phyloP scores from a whole-genome alignment of 1,140 invertebrate species.

The Drosophila sp. region DNA sequence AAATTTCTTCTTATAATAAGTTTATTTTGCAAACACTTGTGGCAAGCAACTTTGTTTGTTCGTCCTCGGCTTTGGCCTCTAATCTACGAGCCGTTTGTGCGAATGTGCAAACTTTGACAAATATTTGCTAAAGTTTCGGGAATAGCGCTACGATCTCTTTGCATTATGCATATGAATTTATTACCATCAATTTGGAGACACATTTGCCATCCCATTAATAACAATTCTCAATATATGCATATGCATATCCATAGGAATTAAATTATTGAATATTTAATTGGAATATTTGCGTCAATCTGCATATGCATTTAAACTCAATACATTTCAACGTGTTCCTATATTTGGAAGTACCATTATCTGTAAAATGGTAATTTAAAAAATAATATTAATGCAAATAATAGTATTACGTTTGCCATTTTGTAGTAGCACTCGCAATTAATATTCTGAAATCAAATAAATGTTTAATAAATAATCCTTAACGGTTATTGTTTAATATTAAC shows the following conservation, averaged over 20 bases:
- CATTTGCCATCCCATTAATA: constrained; percentile 73
- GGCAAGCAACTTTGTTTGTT: constrained; percentile 83
- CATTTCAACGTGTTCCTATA: background rate
- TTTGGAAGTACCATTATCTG: background rate
- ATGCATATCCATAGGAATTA: background rate
- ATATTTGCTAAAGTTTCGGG: constrained; percentile 77
- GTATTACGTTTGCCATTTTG: too few relatives aligned
- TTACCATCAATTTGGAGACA: constrained; percentile 67
- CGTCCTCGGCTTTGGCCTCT: constrained; percentile 71
- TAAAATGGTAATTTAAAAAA: background rate
- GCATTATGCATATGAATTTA: constrained; percentile 81
- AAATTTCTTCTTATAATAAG: constrained; percentile 84
- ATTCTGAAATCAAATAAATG: background rate
- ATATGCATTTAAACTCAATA: background rate
- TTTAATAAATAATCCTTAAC: constrained; percentile 5
- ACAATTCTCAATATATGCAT: constrained; percentile 21
- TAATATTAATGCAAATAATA: background rate
- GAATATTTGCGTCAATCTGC: background rate
- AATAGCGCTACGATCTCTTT: constrained; percentile 61
- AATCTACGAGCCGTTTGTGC: constrained; percentile 82
- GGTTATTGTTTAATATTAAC: background rate
- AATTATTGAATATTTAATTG: background rate
- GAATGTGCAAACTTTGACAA: constrained; percentile 83
- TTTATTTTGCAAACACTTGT: constrained; percentile 84
- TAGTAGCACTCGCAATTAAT: background rate